phyloP scores from a whole-genome alignment of 2,888 invertebrate species.

The Tenthredo notha region DNA sequence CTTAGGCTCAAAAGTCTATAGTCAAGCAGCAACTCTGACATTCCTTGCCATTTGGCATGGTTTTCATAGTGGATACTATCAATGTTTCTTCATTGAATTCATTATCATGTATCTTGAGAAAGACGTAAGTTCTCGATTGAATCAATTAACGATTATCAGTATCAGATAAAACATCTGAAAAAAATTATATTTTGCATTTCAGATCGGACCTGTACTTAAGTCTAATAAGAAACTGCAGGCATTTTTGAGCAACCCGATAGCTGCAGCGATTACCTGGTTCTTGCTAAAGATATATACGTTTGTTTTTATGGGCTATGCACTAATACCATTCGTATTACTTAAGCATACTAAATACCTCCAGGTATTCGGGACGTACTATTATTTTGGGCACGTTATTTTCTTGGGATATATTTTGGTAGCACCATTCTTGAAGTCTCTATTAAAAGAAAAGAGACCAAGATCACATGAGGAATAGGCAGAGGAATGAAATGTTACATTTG shows the following conservation, averaged over 20 bases:
- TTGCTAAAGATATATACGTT: constrained; percentile 87
- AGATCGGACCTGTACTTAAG: constrained; percentile 81
- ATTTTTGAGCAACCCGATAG: constrained; percentile 76
- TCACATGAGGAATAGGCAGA: constrained; percentile 61
- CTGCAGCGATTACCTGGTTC: constrained; percentile 80
- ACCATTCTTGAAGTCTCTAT: constrained; percentile 71
- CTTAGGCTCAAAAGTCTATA: constrained; percentile 85
- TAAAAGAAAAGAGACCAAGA: constrained; percentile 62
- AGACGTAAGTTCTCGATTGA: constrained; percentile 82
- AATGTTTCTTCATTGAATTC: constrained; percentile 95
- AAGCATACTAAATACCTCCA: constrained; percentile 85
- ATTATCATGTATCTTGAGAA: constrained; percentile 92
- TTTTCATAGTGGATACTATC: constrained; percentile 95
- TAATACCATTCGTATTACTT: constrained; percentile 87
- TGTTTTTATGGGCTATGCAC: constrained; percentile 91
- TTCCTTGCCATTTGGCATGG: constrained; percentile 99
- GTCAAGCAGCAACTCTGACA: constrained; percentile 89
- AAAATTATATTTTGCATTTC: constrained; percentile 65
- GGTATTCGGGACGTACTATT: constrained; percentile 84
- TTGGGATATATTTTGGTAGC: constrained; percentile 83
- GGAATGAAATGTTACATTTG: constrained; percentile 1
- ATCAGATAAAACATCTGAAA: not conserved
- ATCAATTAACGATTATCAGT: not conserved
- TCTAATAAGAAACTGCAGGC: constrained; percentile 79
- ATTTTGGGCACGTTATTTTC: constrained; percentile 86